These are phyloP conservation scores for Amphimedon queenslandica DNA, from an alignment of 37 sponge, comb jelly and placozoan species.

Conservation along the genomic window DNA sequence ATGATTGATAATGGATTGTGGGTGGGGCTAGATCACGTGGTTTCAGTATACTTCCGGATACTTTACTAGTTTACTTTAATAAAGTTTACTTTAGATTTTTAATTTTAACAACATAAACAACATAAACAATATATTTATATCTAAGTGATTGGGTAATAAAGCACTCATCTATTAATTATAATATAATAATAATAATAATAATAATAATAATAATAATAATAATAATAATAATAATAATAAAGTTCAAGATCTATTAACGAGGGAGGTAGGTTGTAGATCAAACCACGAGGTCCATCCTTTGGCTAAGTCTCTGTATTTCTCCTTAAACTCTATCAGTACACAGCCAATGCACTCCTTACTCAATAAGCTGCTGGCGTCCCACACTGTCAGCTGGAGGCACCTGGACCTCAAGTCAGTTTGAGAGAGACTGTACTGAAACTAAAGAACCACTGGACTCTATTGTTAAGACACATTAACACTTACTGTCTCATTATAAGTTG, in stretches of 20 bases:
- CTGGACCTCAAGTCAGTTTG: not conserved
- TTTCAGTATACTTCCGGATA: too few relatives aligned
- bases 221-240: too few relatives aligned
- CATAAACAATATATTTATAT: too few relatives aligned
- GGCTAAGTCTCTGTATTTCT: not conserved
- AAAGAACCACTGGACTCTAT: too few relatives aligned
- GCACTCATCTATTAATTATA: not conserved
- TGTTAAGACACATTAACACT: not conserved
- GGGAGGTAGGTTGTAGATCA: not conserved
- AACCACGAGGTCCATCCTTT: not conserved
- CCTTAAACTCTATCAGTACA: conserved; percentile 31
- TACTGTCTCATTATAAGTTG: conserved; percentile 87
- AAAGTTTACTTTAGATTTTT: too few relatives aligned
- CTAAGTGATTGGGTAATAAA: not conserved
- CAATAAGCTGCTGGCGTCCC: conserved; percentile 52
- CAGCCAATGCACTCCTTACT: conserved; percentile 59
- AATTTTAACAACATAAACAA: too few relatives aligned
- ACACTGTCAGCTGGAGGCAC: conserved; percentile 54
- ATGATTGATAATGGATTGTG: too few relatives aligned
- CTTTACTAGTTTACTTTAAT: too few relatives aligned
- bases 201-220: too few relatives aligned
- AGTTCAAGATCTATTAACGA: not conserved
- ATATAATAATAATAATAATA: too few relatives aligned
- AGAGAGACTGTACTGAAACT: not conserved
- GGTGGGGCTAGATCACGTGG: too few relatives aligned